Percentiles rank a stretch among this genome's conserved stretches.
These are phyloP conservation scores for Paramormyrops kingsleyae DNA, from an alignment of 2,113 vertebrate genomes.

Conservation along the genomic window DNA sequence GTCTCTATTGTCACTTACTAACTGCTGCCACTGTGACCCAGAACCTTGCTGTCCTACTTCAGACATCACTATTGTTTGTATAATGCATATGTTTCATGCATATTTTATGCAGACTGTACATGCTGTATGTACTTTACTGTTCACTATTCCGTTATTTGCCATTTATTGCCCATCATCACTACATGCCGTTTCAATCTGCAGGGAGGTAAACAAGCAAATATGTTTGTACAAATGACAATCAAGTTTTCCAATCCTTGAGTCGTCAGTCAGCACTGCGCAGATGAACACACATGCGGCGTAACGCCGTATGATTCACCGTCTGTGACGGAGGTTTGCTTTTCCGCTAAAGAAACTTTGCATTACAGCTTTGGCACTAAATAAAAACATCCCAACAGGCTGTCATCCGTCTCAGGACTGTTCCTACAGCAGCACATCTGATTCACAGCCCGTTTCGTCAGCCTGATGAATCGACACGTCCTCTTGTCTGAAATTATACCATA, in stretches of 20 bases:
- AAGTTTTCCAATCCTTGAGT: not conserved
- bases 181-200: not conserved
- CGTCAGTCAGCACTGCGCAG: not conserved
- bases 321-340: not conserved
- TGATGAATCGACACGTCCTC: not conserved
- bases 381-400: not conserved
- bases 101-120: not conserved
- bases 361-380: not conserved
- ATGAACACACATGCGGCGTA: not conserved
- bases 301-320: not conserved
- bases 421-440: not conserved
- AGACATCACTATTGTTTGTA: not conserved
- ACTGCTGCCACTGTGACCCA: not conserved
- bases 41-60: not conserved
- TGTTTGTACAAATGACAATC: not conserved
- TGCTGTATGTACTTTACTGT: not conserved
- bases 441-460: not conserved
- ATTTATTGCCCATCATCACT: not conserved
- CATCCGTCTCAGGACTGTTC: not conserved
- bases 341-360: not conserved
- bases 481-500: not conserved
- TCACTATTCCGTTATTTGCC: not conserved
- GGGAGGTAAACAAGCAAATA: not conserved
- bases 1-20: not conserved
- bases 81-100: not conserved